These are phyloP conservation scores for Drosophila varians DNA, from an alignment of 1,140 invertebrate species.

Conservation along the genomic window DNA sequence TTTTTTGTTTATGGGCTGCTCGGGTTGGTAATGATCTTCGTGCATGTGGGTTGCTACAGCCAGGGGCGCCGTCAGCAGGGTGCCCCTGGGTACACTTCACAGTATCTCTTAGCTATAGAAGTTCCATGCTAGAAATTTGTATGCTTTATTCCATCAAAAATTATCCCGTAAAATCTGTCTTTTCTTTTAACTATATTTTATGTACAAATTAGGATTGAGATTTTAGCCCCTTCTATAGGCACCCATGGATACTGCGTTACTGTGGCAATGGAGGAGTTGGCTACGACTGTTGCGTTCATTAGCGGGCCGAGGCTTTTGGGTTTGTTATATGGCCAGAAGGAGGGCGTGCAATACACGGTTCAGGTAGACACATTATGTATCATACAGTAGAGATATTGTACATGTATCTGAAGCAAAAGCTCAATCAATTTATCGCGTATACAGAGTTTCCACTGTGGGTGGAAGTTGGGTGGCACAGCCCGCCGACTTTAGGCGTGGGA, in stretches of 20 bases:
- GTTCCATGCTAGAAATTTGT: background rate
- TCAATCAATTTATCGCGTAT: background rate
- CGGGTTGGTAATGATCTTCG: conserved; percentile 79
- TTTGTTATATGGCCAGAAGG: conserved; percentile 58
- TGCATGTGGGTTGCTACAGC: conserved; percentile 69
- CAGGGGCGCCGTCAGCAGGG: background rate
- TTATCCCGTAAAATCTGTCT: too few species aligned
- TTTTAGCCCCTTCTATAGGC: background rate
- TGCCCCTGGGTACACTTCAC: background rate
- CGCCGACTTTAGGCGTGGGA: conserved; percentile 44
- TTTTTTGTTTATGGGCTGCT: conserved; percentile 40
- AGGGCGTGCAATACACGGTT: conserved; percentile 71
- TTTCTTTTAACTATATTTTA: too few species aligned
- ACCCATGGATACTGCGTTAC: conserved; percentile 2
- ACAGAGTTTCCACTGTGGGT: conserved; percentile 2
- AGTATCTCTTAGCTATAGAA: background rate
- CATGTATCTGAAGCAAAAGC: background rate
- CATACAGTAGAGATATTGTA: conserved; percentile 6
- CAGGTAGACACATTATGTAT: conserved; percentile 57
- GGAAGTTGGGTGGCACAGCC: conserved; percentile 50
- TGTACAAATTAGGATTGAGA: background rate
- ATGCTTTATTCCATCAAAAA: background rate
- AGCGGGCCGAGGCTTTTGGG: conserved; percentile 69
- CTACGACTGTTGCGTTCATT: conserved; percentile 76
- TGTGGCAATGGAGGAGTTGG: conserved; percentile 51